Base-by-base conservation (phyloP, 1,140 invertebrate species). In the Trachymyrmex septentrionalis region DNA sequence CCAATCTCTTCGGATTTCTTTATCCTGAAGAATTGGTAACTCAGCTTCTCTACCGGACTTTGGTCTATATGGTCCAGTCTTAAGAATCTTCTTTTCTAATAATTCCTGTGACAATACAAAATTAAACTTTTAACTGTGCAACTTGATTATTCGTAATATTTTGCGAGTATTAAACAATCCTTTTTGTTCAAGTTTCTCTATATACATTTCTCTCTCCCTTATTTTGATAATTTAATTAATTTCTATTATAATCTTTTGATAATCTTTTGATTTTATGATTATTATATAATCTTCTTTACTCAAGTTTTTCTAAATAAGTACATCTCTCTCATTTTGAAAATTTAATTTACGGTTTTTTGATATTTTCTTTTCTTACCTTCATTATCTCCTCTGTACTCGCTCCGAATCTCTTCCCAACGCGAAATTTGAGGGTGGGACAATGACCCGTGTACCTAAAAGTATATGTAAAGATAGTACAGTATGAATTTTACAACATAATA, bases 361-460 rank as follows among this genome's bases (percentile, higher is more conserved):
- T 63, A 9, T 21, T 2, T 38, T 16, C 5, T 72, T 12, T 71
- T 81, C 91, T 93, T 94, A 96, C 97, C 93, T 96, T 95, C 87
- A 97, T 95, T 88, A 97, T 97, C 92, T 97, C 96, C 92, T 97
- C 95, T 6, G 97, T 97, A 86, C 96, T 96, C 69, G 96, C 96
- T 27, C 97, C 97, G 93, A 97, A 97, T 93, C 97, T 96, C 93
- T 97, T 97, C 38, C 97, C 97, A 91, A 96, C 96, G 85, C 96
- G 96, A 89, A 97, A 97, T 88, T 97, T 97, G 30, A 97, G 94
- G 53, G 97, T 96, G 57, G 97, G 97, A 95, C 97, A 97, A 89
- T 97, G 97, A n/a, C 97, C 97, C 3, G 97, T 97, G 90, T 97
- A 97, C 82, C 97, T 97, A 94, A 93, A 95, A 90, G 75, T 50